Evolutionary conservation across 2,797 vertebrate genomes (phyloP).

Genomic region (Anolis apletophallus): DNA sequence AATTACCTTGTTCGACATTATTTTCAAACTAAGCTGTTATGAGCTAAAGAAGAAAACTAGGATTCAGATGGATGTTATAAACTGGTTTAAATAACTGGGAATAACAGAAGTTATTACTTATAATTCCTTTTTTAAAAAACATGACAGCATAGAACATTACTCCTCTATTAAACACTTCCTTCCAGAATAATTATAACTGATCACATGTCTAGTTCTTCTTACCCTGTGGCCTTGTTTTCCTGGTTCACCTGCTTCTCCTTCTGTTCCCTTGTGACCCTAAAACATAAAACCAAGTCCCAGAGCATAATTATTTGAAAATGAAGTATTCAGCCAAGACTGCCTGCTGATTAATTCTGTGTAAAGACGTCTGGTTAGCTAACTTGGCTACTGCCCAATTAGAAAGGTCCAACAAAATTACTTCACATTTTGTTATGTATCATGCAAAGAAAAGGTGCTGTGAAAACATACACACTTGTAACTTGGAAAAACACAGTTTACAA

Average conservation of each 20-base stretch:
- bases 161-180: neutral
- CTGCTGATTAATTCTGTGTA: neutral
- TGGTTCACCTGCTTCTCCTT: conserved; percentile 94
- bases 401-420: neutral
- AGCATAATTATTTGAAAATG: conserved; percentile 1
- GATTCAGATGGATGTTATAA: neutral
- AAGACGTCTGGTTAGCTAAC: neutral
- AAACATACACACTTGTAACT: neutral
- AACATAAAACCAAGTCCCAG: conserved; percentile 54
- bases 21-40: neutral
- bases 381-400: neutral
- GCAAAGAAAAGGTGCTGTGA: neutral
- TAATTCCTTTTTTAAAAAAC: neutral
- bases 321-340: neutral
- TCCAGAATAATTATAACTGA: conserved; percentile 8
- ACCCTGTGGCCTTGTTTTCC: conserved; percentile 99
- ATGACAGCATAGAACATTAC: neutral
- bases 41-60: neutral
- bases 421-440: neutral
- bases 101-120: conserved; percentile 23
- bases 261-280: conserved; percentile 96
- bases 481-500: neutral
- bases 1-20: neutral
- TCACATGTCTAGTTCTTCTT: conserved; percentile 60
- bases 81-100: neutral